Conservation (phyloP, 1,140 invertebrate genomes). For the Plectrocnemia conspersa region DNA sequence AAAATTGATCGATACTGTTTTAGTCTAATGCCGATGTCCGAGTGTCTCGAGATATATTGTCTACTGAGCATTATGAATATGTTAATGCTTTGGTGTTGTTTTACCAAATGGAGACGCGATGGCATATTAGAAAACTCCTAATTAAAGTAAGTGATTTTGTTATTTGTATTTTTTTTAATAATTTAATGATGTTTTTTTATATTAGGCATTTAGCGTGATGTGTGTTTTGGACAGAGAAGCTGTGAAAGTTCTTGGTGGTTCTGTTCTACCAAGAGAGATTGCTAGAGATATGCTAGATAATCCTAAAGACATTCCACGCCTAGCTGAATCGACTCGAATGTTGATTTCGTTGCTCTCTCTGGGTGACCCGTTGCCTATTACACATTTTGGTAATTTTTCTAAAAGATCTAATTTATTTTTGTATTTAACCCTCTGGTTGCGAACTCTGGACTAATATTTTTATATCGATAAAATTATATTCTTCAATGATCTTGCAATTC, state of each 20-base stretch:
- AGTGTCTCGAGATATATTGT: constrained; percentile 72
- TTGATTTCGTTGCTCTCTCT: constrained; percentile 83
- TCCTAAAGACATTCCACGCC: constrained; percentile 62
- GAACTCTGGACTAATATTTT: no score
- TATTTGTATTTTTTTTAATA: constrained; percentile 18
- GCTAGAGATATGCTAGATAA: constrained; percentile 73
- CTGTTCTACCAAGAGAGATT: constrained; percentile 81
- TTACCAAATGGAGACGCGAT: constrained; percentile 89
- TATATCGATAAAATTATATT: no score
- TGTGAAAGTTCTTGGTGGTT: constrained; percentile 75
- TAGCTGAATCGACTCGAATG: constrained; percentile 71
- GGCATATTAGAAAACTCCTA: constrained; percentile 73
- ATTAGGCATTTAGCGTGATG: constrained; percentile 78
- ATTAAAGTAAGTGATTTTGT: constrained; percentile 48
- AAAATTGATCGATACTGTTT: constrained; percentile 11
- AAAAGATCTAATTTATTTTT: constrained; percentile 12
- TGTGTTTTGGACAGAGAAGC: constrained; percentile 76
- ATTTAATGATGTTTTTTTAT: constrained; percentile 2
- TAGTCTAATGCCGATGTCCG: constrained; percentile 80
- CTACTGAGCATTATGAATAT: constrained; percentile 68
- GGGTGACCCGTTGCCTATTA: constrained; percentile 80
- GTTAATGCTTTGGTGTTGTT: constrained; percentile 77
- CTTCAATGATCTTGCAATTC: no score
- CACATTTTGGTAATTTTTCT: constrained; percentile 62
- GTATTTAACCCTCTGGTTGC: no score